A percentile compares a stretch with the other conserved stretches of the same genome.
These are phyloP conservation scores for Drosophila sulfurigaster DNA, from an alignment of 1,140 invertebrate species.

Conservation along the genomic window DNA sequence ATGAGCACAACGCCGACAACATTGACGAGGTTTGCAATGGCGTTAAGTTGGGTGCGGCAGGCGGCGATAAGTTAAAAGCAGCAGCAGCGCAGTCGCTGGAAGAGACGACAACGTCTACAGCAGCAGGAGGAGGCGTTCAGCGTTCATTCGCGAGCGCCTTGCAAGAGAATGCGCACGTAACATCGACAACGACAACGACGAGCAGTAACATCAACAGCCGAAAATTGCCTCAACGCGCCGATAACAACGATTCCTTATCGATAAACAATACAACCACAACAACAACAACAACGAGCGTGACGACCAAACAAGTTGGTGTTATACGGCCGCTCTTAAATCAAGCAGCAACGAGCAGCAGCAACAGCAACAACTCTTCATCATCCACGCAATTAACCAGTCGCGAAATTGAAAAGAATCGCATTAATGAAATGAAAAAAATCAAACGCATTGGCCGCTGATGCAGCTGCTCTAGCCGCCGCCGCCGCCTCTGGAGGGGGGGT, in stretches of 20 bases:
- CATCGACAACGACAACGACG: constrained; percentile 45
- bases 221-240: constrained; percentile 85
- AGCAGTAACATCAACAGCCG: constrained; percentile 78
- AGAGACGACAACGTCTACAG: constrained; percentile 15
- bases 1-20: constrained; percentile 34
- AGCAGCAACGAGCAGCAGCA: constrained; percentile 29
- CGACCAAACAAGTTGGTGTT: constrained; percentile 75
- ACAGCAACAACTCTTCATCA: constrained; percentile 51
- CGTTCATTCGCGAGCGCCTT: constrained; percentile 74
- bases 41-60: constrained; percentile 81
- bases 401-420: constrained; percentile 90
- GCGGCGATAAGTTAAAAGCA: constrained; percentile 87
- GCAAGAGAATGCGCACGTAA: constrained; percentile 75
- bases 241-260: constrained; percentile 88
- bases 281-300: constrained; percentile 36
- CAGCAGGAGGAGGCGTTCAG: constrained; percentile 52
- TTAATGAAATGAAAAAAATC: constrained; percentile 88
- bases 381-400: constrained; percentile 85
- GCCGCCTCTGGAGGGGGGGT: neutral
- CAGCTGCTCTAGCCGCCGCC: constrained; percentile 36
- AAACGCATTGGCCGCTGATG: constrained; percentile 62
- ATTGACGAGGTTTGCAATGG: constrained; percentile 50
- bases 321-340: constrained; percentile 70
- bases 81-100: constrained; percentile 26
- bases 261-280: constrained; percentile 34